Evolutionary conservation across 1,140 invertebrate genomes (phyloP).

Genomic region (Nasonia vitripennis): DNA sequence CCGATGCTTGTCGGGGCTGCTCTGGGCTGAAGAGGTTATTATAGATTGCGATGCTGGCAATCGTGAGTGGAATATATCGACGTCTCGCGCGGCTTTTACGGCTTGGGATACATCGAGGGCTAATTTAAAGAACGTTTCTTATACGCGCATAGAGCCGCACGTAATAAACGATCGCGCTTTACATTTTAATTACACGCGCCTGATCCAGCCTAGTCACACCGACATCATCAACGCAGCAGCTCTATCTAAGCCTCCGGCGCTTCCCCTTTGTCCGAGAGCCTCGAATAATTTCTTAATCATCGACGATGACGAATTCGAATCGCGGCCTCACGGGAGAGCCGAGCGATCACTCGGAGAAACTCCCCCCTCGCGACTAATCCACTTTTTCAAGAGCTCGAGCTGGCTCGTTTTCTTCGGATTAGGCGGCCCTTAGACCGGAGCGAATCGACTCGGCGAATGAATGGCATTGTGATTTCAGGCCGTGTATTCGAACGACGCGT

Average conservation of each 20-base stretch:
- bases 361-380: background rate
- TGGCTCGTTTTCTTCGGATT: constrained; percentile 15
- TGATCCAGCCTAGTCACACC: no score
- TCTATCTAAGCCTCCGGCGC: background rate
- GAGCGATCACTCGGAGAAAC: background rate
- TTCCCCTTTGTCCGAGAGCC: background rate
- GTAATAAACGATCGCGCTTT: no score
- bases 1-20: no score
- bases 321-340: background rate
- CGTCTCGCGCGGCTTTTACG: no score
- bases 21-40: no score
- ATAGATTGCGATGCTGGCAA: no score
- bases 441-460: constrained; percentile 16
- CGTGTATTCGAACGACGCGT: background rate
- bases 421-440: background rate
- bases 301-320: constrained; percentile 43
- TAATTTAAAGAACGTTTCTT: no score
- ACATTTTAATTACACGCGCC: no score
- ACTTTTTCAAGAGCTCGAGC: background rate
- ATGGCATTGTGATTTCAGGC: constrained; percentile 13
- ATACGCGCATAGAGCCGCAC: no score
- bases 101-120: no score
- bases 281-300: constrained; percentile 38
- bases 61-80: no score
- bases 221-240: no score